Evolutionary conservation across 2,113 vertebrate species (phyloP).

Genomic region (Poecilia latipinna): DNA sequence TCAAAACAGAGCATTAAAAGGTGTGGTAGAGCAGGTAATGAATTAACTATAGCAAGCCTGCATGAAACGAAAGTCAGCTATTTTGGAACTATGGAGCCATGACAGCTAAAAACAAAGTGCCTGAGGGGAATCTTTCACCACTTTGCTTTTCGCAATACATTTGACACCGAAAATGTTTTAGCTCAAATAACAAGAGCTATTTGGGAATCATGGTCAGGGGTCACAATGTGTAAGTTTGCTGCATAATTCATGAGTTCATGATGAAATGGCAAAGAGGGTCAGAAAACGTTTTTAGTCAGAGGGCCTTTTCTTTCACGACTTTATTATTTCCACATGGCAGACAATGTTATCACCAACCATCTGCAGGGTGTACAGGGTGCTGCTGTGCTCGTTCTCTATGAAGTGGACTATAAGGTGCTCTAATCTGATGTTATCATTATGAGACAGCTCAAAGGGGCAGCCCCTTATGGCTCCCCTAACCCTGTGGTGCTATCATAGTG

Average conservation of each 20-base stretch:
- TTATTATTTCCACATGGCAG: conserved; percentile 65
- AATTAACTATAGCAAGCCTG: conserved; percentile 86
- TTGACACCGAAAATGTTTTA: conserved; percentile 96
- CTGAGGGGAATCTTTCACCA: conserved; percentile 87
- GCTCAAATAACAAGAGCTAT: conserved; percentile 94
- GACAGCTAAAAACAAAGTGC: conserved; percentile 94
- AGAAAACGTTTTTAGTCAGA: conserved; percentile 81
- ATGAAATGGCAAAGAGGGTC: conserved; percentile 82
- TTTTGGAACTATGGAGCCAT: conserved; percentile 90
- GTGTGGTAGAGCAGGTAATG: conserved; percentile 87
- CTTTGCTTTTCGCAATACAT: conserved; percentile 87
- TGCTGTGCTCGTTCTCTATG: conserved; percentile 49
- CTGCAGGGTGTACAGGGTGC: conserved; percentile 65
- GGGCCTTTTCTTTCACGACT: conserved; percentile 72
- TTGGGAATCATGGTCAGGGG: conserved; percentile 89
- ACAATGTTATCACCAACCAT: conserved; percentile 70
- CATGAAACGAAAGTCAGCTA: conserved; percentile 81
- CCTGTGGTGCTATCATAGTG: conserved; percentile 73
- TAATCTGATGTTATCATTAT: conserved; percentile 79
- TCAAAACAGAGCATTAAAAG: conserved; percentile 81
- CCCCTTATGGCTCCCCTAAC: conserved; percentile 73
- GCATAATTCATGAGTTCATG: conserved; percentile 94
- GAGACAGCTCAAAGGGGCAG: conserved; percentile 69
- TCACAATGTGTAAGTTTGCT: conserved; percentile 81
- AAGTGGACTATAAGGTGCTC: conserved; percentile 65